These are phyloP conservation scores for Pemphigus obesinymphae DNA, from an alignment of 1,140 invertebrate genomes.

Conservation along the genomic window DNA sequence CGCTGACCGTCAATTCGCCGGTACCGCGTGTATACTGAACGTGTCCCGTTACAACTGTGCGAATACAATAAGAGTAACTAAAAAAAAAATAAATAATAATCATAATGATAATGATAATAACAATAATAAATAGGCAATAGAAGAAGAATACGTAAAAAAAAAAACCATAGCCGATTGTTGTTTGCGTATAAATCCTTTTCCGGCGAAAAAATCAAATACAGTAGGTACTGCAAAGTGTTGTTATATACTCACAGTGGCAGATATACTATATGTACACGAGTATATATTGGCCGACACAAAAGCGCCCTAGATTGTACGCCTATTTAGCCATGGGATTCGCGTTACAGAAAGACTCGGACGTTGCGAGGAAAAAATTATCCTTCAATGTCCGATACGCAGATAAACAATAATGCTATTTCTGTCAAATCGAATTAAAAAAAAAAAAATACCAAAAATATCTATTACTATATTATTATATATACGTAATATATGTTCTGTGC, in stretches of 20 bases:
- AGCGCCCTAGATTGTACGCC: constrained; percentile 36
- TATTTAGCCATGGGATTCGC: constrained; percentile 31
- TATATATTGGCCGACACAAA: constrained; percentile 20
- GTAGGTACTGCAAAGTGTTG: neutral
- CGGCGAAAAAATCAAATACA: neutral
- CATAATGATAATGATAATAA: neutral
- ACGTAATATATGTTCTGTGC: neutral
- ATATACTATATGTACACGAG: neutral
- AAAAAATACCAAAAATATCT: neutral
- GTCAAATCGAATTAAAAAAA: too few species aligned
- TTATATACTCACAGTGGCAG: neutral
- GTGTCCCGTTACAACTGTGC: constrained; percentile 13
- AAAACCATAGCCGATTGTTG: neutral
- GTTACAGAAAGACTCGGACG: neutral
- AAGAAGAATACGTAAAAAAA: neutral
- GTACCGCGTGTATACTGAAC: too few species aligned
- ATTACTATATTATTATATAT: neutral
- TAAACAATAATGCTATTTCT: too few species aligned
- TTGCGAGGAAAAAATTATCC: constrained; percentile 27
- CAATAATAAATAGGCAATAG: neutral
- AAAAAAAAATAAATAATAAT: neutral
- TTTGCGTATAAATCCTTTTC: constrained; percentile 23
- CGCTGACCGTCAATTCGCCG: neutral
- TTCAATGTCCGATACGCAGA: constrained; percentile 11
- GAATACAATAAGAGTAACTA: neutral